These are phyloP conservation scores for Turritopsis rubra DNA, from an alignment of 30 jellyfish, hydroid and myxozoan genomes.

Conservation along the genomic window DNA sequence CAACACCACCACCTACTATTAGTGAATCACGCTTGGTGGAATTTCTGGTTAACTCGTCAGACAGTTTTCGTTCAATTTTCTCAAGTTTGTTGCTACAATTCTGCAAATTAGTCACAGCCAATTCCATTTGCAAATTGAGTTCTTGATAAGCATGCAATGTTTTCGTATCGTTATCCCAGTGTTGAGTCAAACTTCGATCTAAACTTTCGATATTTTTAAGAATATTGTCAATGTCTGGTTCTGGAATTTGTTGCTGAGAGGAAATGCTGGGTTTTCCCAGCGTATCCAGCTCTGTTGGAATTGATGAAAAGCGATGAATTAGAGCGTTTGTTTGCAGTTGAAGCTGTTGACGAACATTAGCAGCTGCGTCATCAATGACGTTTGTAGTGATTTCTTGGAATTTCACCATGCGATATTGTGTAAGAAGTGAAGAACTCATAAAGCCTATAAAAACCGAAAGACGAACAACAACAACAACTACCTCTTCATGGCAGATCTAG, in stretches of 20 bases:
- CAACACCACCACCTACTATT: background rate
- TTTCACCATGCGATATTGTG: background rate
- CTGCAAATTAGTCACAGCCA: background rate
- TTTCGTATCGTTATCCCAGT: background rate
- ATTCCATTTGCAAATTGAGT: background rate
- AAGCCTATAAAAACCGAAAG: background rate
- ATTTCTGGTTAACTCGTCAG: background rate
- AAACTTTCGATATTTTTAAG: background rate
- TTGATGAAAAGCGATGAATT: background rate
- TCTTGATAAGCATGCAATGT: background rate
- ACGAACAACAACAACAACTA: background rate
- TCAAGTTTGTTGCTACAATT: background rate
- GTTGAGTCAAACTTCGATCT: background rate
- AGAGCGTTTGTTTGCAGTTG: background rate
- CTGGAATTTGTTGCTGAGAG: background rate
- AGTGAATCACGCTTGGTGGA: background rate
- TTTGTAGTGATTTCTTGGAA: background rate
- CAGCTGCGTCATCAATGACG: background rate
- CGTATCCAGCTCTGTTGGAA: background rate
- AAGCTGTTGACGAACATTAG: background rate
- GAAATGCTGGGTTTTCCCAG: background rate
- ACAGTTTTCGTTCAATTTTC: background rate
- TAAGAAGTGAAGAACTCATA: conserved; percentile 1
- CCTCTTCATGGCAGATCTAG: no score
- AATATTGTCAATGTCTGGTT: background rate